Evolutionary conservation across 1,140 invertebrate species (phyloP).

Genomic region (Drosophila sturtevanti): DNA sequence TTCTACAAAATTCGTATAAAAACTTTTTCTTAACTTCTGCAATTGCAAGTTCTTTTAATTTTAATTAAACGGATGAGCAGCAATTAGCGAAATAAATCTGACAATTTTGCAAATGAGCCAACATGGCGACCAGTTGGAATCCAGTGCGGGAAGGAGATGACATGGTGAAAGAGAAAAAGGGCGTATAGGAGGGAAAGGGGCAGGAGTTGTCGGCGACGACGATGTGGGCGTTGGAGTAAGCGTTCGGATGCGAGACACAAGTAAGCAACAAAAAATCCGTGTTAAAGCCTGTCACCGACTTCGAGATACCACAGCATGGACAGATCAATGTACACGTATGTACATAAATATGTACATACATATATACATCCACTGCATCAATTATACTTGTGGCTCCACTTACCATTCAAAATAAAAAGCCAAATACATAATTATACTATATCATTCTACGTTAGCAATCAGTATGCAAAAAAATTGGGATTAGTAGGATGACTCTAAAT

Average conservation of each 20-base stretch:
- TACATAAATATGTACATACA: no score
- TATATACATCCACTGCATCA: no score
- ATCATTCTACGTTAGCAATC: no score
- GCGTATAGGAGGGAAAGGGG: not conserved
- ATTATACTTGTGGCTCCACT: no score
- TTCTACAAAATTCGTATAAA: conserved; percentile 55
- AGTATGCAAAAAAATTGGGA: no score
- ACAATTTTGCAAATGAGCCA: conserved; percentile 77
- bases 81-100: conserved; percentile 80
- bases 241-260: not conserved
- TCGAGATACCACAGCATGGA: not conserved
- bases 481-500: no score
- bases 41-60: conserved; percentile 72
- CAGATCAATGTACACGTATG: no score
- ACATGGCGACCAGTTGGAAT: conserved; percentile 31
- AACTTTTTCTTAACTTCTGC: conserved; percentile 63
- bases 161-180: no score
- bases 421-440: no score
- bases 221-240: not conserved
- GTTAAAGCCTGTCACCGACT: not conserved
- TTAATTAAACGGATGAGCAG: conserved; percentile 81
- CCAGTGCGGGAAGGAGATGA: not conserved
- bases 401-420: no score
- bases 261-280: not conserved
- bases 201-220: not conserved